Evolutionary conservation across 2,797 vertebrate species (phyloP).

Genomic region (Xenentodon cancila): DNA sequence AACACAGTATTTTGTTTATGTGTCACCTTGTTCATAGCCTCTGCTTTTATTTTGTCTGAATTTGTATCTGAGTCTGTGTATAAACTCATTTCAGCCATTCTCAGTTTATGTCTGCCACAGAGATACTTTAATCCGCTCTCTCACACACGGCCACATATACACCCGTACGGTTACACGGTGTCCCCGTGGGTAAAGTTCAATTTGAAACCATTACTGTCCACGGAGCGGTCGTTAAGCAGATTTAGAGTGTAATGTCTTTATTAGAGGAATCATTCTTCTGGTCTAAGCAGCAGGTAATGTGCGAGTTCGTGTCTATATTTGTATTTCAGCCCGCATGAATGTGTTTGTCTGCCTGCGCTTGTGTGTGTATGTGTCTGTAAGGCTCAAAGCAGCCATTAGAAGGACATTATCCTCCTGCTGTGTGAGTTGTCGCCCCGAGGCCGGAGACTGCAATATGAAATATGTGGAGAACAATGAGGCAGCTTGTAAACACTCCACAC

Average conservation of each 20-base stretch:
- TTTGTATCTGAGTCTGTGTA: conserved; percentile 35
- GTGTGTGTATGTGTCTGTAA: conserved; percentile 8
- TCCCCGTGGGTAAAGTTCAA: conserved; percentile 89
- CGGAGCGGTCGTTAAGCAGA: conserved; percentile 87
- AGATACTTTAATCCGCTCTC: conserved; percentile 27
- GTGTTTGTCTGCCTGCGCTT: conserved; percentile 8
- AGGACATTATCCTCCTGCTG: conserved; percentile 89
- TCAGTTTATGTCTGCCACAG: conserved; percentile 37
- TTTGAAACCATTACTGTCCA: conserved; percentile 94
- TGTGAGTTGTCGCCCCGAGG: conserved; percentile 86
- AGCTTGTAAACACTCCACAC: conserved; percentile 79
- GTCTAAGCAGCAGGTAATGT: conserved; percentile 83
- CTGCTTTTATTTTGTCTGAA: conserved; percentile 42
- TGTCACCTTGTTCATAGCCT: conserved; percentile 25
- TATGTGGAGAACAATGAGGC: conserved; percentile 88
- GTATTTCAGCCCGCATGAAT: conserved; percentile 19
- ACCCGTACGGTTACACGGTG: conserved; percentile 36
- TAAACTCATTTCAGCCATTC: conserved; percentile 53
- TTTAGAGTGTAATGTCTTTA: conserved; percentile 94
- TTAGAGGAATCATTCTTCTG: conserved; percentile 94
- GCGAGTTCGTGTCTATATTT: conserved; percentile 38
- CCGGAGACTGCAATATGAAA: conserved; percentile 84
- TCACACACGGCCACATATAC: conserved; percentile 28
- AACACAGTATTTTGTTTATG: conserved; percentile 42
- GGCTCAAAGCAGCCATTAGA: conserved; percentile 82